Conservation (phyloP, 2,797 vertebrate genomes). For the Gouania willdenowi region DNA sequence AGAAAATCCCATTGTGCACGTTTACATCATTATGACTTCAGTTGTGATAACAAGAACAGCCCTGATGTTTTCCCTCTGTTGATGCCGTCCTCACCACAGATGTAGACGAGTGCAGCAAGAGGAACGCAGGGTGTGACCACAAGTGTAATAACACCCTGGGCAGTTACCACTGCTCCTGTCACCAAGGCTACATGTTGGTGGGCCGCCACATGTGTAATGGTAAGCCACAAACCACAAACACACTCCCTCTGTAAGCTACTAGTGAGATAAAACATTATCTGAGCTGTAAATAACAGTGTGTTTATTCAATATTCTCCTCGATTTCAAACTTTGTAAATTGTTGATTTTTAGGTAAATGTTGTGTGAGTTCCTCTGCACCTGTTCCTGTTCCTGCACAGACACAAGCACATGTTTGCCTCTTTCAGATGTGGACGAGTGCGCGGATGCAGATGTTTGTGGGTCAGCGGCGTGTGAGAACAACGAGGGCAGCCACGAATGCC, state of each 20-base stretch:
- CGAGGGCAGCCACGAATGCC: conserved; percentile 81
- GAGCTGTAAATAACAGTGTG: not conserved
- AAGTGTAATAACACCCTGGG: conserved; percentile 87
- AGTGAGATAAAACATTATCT: too few relatives aligned
- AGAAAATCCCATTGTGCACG: not conserved
- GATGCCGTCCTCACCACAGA: conserved; percentile 71
- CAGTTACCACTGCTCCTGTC: conserved; percentile 88
- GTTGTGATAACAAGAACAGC: not conserved
- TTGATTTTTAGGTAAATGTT: not conserved
- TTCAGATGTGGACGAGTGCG: conserved; percentile 89
- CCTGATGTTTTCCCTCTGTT: conserved; percentile 20
- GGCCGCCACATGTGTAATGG: conserved; percentile 82
- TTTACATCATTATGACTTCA: not conserved
- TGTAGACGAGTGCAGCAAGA: conserved; percentile 83
- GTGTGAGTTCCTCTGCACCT: not conserved
- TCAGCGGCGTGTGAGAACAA: conserved; percentile 84
- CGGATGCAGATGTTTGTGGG: conserved; percentile 78
- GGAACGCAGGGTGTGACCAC: conserved; percentile 86
- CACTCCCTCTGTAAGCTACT: not conserved
- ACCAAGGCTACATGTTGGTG: conserved; percentile 79
- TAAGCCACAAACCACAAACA: conserved; percentile 53
- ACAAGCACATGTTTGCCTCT: conserved; percentile 28
- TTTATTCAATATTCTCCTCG: not conserved
- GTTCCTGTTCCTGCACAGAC: not conserved
- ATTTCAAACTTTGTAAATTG: not conserved